These are phyloP conservation scores for Anomalospiza imberbis DNA, from an alignment of 2,797 vertebrate genomes.

Conservation along the genomic window DNA sequence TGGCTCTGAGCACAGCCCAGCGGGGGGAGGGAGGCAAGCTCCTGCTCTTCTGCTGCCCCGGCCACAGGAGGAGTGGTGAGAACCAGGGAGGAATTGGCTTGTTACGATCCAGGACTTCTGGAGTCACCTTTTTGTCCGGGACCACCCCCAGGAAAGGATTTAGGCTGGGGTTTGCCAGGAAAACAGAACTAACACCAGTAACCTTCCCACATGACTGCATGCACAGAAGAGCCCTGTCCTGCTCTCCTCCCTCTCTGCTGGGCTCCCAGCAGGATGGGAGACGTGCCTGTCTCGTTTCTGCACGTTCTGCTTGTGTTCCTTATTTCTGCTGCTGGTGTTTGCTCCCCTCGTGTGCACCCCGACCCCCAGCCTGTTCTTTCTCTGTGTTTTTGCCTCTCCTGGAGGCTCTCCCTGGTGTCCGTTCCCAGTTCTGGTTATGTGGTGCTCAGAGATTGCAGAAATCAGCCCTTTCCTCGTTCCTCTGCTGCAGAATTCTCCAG, in stretches of 20 bases:
- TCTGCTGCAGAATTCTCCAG: neutral
- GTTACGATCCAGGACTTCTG: neutral
- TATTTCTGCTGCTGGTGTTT: neutral
- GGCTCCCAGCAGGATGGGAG: slow-evolving; percentile 46
- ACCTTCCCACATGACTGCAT: slow-evolving; percentile 65
- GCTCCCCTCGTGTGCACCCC: neutral
- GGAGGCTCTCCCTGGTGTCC: neutral
- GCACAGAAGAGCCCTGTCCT: slow-evolving; percentile 65
- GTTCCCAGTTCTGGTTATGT: slow-evolving; percentile 28
- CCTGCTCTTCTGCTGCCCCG: slow-evolving; percentile 1
- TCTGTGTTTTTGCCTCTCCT: neutral
- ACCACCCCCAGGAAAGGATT: neutral
- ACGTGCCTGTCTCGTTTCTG: slow-evolving; percentile 53
- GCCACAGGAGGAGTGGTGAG: neutral
- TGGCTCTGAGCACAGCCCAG: neutral
- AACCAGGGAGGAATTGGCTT: neutral
- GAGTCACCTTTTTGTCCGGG: neutral
- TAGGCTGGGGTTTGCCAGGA: slow-evolving; percentile 17
- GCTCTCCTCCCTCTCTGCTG: slow-evolving; percentile 22
- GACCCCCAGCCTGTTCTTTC: neutral
- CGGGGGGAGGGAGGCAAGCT: neutral
- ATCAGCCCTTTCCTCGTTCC: neutral
- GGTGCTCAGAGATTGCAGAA: neutral
- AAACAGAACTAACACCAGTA: slow-evolving; percentile 74
- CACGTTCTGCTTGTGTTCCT: slow-evolving; percentile 64